A percentile compares a stretch with the other conserved stretches of the same genome.
phyloP scores from a whole-genome alignment of 2,888 invertebrate genomes.

The Agriopis aurantiaria region DNA sequence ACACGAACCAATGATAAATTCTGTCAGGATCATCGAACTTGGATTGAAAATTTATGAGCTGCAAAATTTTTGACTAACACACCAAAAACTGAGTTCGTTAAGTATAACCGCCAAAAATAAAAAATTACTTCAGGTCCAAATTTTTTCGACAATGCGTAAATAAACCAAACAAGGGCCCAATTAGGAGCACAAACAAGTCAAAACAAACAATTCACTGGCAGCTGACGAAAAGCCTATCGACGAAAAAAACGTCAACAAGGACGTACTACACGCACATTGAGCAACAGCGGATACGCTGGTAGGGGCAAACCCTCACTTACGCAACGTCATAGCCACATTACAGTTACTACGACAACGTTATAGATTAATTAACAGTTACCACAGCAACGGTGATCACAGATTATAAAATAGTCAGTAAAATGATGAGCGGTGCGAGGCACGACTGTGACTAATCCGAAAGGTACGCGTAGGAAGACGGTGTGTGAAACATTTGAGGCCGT shows the following conservation, averaged over 20 bases:
- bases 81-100: no score
- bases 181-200: constrained; percentile 11
- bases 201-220: constrained; percentile 29
- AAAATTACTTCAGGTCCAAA: neutral
- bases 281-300: constrained; percentile 59
- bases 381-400: constrained; percentile 11
- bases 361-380: constrained; percentile 20
- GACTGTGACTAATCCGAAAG: constrained; percentile 65
- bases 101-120: neutral
- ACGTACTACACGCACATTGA: constrained; percentile 49
- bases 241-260: constrained; percentile 46
- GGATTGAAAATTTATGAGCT: no score
- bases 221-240: constrained; percentile 36
- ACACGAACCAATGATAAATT: neutral
- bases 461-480: constrained; percentile 60
- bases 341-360: constrained; percentile 23
- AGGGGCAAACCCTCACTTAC: constrained; percentile 67
- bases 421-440: constrained; percentile 30
- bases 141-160: neutral
- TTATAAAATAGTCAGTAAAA: constrained; percentile 20
- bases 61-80: no score
- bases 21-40: neutral
- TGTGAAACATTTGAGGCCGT: constrained; percentile 59
- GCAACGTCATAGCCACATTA: constrained; percentile 50
- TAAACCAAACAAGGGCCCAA: constrained; percentile 5